Evolutionary conservation across 2,113 vertebrate species (phyloP).

Genomic region (Corythoichthys haematopterus): DNA sequence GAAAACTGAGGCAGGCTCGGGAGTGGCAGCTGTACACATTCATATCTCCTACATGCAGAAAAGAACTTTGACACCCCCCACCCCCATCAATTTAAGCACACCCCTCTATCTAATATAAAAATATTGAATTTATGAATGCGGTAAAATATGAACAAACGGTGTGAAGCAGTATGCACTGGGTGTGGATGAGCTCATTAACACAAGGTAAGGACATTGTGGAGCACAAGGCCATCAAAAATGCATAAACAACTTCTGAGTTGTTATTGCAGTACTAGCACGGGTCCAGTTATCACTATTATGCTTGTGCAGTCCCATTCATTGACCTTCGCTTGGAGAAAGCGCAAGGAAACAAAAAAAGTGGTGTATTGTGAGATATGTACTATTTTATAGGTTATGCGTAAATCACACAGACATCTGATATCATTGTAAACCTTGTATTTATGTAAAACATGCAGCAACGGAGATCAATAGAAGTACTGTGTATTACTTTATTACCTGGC

Average conservation of each 20-base stretch:
- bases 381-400: neutral
- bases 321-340: conserved; percentile 11
- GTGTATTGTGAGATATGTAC: neutral
- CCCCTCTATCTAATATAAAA: conserved; percentile 6
- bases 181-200: conserved; percentile 17
- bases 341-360: conserved; percentile 10
- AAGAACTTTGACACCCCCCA: neutral
- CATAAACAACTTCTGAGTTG: conserved; percentile 14
- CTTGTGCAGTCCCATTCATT: conserved; percentile 23
- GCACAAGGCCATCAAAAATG: conserved; percentile 10
- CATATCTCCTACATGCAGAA: conserved; percentile 38
- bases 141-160: neutral
- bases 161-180: neutral
- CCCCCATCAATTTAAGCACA: conserved; percentile 13
- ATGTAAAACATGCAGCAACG: neutral
- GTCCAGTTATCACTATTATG: conserved; percentile 47
- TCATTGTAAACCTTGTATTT: neutral
- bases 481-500: neutral
- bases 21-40: conserved; percentile 40
- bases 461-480: neutral
- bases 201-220: conserved; percentile 8
- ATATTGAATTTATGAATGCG: conserved; percentile 3
- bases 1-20: conserved; percentile 22
- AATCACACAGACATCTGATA: neutral
- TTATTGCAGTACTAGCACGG: conserved; percentile 39